Evolutionary conservation across 2,113 vertebrate genomes (phyloP), one percentile per base, ranked within the genome.

Genomic region (Sturnus vulgaris): DNA sequence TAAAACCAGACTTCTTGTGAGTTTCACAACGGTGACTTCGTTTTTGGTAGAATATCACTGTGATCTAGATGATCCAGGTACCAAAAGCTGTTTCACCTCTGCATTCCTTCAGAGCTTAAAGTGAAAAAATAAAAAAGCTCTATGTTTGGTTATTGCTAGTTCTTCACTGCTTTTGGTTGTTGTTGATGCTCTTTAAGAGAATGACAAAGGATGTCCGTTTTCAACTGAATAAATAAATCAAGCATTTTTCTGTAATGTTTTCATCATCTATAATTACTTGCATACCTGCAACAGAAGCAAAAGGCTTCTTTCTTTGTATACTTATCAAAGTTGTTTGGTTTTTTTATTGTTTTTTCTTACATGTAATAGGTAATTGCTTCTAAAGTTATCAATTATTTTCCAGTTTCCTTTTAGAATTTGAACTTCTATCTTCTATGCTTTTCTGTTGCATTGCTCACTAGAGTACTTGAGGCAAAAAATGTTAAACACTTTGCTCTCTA

Each of bases 241-340:
- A 83, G 5, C 37, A 55, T 81, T 78, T 81, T 93, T 55, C 64
- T 83, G 33, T 37, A 68, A 59, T 70, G 27, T 75, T 87, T 81
- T 79, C 17, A 72, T 92, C 14, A 42, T 33, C 60, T 64, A 4
- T 52, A 92, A 93, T 90, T 90, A 78, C 27, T 84, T 92, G 31
- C 30, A 17, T 64, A 82, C 33, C 6, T 39, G 28, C 8, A 79
- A 93, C 3, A 80, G 42, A 92, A 85, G 53, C 7, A 64, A 81
- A 88, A 81, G 9, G 0, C 7, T 71, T 89, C 44, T 60, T 84
- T 44, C 16, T 82, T 68, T 68, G 40, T 71, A 39, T 42, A 63
- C 6, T 78, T 17, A 55, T 11, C 17, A 13, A 33, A 42, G 18
- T 7, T 46, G 12, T 21, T 76, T 46, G 44, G 19, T 46, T 13